phyloP scores from a whole-genome alignment of 2,888 invertebrate species.

The Ariolimax columbianus region DNA sequence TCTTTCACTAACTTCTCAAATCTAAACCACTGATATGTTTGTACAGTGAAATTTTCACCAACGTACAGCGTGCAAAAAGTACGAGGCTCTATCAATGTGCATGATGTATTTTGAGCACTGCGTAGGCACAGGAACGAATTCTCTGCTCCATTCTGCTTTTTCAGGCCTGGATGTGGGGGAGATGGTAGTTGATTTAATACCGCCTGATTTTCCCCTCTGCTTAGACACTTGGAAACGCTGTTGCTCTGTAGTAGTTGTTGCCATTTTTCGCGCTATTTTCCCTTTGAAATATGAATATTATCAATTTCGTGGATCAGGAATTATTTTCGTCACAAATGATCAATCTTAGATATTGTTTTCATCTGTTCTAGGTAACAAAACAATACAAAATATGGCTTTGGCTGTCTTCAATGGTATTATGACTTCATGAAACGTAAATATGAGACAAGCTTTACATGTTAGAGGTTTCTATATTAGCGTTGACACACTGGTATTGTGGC shows the following conservation, averaged over 20 bases:
- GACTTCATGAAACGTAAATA: too few relatives aligned
- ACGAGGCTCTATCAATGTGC: neutral
- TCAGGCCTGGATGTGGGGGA: constrained; percentile 31
- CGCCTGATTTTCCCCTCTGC: neutral
- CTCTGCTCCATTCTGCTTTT: neutral
- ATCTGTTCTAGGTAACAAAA: too few relatives aligned
- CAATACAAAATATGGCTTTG: too few relatives aligned
- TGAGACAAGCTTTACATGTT: too few relatives aligned
- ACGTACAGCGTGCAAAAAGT: constrained; percentile 63
- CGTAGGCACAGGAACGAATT: neutral
- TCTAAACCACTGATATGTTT: constrained; percentile 63
- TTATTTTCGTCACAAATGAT: neutral
- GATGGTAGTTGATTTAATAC: neutral
- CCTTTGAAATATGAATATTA: neutral
- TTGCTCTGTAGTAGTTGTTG: neutral
- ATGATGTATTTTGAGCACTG: neutral
- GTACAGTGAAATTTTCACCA: constrained; percentile 69
- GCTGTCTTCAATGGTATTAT: too few relatives aligned
- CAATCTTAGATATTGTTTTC: too few relatives aligned
- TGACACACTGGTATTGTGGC: too few relatives aligned
- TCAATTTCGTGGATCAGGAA: neutral
- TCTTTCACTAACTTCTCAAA: constrained; percentile 64
- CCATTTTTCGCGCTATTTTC: neutral
- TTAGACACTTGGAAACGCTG: neutral
- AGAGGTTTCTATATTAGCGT: too few relatives aligned